These are phyloP conservation scores for Girardinichthys multiradiatus DNA, from an alignment of 2,113 vertebrate genomes.

Conservation along the genomic window DNA sequence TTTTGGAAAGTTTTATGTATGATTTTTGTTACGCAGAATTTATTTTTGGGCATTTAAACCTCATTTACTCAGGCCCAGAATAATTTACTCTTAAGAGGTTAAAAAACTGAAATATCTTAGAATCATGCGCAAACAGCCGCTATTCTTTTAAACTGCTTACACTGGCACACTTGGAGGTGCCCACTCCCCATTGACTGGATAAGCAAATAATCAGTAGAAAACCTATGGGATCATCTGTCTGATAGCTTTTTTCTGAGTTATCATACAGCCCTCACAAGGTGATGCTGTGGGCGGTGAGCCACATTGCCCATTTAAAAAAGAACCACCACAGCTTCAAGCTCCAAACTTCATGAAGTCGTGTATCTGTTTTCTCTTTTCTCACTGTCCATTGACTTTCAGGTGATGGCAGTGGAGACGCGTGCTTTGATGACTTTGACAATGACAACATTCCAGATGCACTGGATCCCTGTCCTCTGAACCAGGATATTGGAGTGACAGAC, in stretches of 20 bases:
- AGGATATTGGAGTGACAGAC: conserved; percentile 90
- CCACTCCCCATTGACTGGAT: no score
- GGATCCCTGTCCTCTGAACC: conserved; percentile 92
- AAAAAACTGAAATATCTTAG: not conserved
- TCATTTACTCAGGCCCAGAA: no score
- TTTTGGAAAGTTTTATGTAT: no score
- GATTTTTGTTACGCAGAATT: no score
- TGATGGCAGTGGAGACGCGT: conserved; percentile 91
- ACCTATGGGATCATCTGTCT: no score
- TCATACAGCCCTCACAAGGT: not conserved
- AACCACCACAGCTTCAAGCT: not conserved
- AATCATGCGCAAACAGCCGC: not conserved
- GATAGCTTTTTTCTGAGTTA: not conserved
- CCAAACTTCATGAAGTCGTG: not conserved
- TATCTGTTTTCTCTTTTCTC: not conserved
- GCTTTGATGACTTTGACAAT: conserved; percentile 96
- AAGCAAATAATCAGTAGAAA: no score
- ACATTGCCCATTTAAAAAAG: no score
- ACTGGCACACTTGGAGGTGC: no score
- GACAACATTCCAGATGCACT: conserved; percentile 91
- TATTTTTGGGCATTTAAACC: no score
- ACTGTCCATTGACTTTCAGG: conserved; percentile 72
- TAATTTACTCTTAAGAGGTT: no score
- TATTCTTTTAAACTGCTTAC: not conserved
- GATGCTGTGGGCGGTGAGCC: not conserved